These are phyloP conservation scores for Villa cingulata DNA, from an alignment of 2,888 invertebrate species.

Conservation along the genomic window DNA sequence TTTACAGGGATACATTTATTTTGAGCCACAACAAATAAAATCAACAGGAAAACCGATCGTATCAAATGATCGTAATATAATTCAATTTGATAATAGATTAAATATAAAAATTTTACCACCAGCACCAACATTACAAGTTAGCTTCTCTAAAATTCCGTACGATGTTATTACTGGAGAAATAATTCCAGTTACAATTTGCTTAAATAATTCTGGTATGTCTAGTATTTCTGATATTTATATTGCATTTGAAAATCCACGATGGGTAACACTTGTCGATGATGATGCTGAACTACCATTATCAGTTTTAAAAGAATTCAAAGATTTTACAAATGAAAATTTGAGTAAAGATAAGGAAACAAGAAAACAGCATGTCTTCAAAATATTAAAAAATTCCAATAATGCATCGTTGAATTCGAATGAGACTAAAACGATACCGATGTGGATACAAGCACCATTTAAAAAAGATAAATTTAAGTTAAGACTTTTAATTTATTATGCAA, in stretches of 20 bases:
- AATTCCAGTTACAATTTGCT: slow-evolving; percentile 45
- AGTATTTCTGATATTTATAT: slow-evolving; percentile 46
- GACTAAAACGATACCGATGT: slow-evolving; percentile 37
- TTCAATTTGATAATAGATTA: slow-evolving; percentile 48
- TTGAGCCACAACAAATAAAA: slow-evolving; percentile 29
- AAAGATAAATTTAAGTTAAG: slow-evolving; percentile 50
- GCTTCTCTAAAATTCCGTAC: slow-evolving; percentile 48
- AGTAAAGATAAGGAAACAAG: slow-evolving; percentile 35
- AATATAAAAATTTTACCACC: slow-evolving; percentile 61
- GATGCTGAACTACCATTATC: slow-evolving; percentile 28
- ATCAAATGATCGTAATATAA: slow-evolving; percentile 7
- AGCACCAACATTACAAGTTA: slow-evolving; percentile 68
- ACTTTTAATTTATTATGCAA: slow-evolving; percentile 61
- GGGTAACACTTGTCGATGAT: slow-evolving; percentile 29
- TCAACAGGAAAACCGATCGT: slow-evolving; percentile 19
- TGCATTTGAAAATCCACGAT: slow-evolving; percentile 37
- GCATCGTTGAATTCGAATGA: slow-evolving; percentile 27
- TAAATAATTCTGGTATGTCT: slow-evolving; percentile 50
- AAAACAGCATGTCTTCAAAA: slow-evolving; percentile 31
- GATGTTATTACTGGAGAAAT: slow-evolving; percentile 59
- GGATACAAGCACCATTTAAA: slow-evolving; percentile 54
- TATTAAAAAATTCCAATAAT: slow-evolving; percentile 21
- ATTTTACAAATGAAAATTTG: slow-evolving; percentile 31
- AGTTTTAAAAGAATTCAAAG: slow-evolving; percentile 28
- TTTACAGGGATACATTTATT: slow-evolving; percentile 29